Base-by-base conservation (phyloP, 2,888 invertebrate genomes). In the Tubulanus polymorphus region DNA sequence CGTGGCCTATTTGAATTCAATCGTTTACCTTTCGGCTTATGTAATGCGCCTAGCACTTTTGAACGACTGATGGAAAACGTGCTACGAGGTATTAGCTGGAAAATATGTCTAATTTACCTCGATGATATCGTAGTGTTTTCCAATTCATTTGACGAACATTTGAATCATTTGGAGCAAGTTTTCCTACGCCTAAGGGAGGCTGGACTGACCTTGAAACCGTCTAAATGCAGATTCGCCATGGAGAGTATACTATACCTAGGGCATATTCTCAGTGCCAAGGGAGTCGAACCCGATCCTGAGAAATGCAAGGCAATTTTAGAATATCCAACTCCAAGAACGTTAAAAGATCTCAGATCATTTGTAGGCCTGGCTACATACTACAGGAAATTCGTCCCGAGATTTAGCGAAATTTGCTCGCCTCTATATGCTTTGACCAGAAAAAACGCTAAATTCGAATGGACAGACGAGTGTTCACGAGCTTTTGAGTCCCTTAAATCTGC, bases 401-500 rank as follows among this genome's bases (percentile, higher is more conserved):
- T 46, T 25, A 46, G 53, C 6, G 30, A 53, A 35, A 37, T 52
- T 27, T 35, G 51, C 15, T 27, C 45, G 10, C 55, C 51, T 3
- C 26, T 55, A 8, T 15, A 51, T 26, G 5, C 25, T 26, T 18
- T 55, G 8, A 28, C 46, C 3, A 46, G 52, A 23, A 41, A 41
- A 41, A 15, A 15, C 23, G 41, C 23, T 15, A 15, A 41, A 8
- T 41, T 41, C 23, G 41, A 41, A 41, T 41, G 41, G 41, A 20
- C 41, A 41, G 3, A 18, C 6, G 41, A 41, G 6, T 41, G 41
- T 41, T 18, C 18, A 15, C 6, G 20, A 41, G 41, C 41, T 15
- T 41, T 41, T 41, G 53, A 55, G 30, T 55, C 41, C 10, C 37
- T 65, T 2, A 62, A 63, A 54, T 12, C 47, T 3, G 49, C 55